Conservation (phyloP, 2,888 invertebrate genomes). For the Harpagoxenus sublaevis region DNA sequence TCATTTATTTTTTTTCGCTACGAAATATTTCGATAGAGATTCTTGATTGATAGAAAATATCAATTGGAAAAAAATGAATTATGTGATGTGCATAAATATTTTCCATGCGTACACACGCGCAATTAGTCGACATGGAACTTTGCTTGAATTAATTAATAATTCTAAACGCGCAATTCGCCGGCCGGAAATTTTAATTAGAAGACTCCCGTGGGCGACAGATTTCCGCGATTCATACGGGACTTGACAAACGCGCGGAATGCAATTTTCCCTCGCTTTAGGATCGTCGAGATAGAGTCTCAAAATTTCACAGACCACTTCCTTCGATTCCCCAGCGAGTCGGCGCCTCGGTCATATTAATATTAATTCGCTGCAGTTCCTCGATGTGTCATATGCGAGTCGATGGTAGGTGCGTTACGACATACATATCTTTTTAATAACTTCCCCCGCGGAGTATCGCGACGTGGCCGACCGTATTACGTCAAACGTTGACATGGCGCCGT, state of each 20-base stretch:
- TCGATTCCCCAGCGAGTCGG: conserved; percentile 28
- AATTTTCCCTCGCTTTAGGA: conserved; percentile 16
- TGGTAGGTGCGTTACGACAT: neutral
- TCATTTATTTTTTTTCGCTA: neutral
- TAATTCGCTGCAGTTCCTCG: conserved; percentile 34
- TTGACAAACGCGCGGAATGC: conserved; percentile 45
- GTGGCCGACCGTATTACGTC: conserved; percentile 46
- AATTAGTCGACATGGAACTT: neutral
- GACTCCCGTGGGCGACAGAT: neutral
- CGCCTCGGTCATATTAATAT: conserved; percentile 40
- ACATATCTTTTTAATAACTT: conserved; percentile 62
- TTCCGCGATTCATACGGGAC: conserved; percentile 6
- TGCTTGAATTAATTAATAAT: conserved; percentile 31
- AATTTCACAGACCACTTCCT: conserved; percentile 26
- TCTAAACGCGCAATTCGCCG: conserved; percentile 14
- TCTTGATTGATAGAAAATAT: neutral
- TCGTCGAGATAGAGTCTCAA: neutral
- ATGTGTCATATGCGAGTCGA: neutral
- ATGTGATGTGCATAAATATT: neutral
- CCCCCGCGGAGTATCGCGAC: neutral
- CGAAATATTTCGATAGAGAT: neutral
- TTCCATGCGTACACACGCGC: neutral
- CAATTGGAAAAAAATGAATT: neutral
- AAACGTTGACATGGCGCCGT: conserved; percentile 34
- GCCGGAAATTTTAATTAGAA: conserved; percentile 40